Percentiles rank a stretch among this genome's conserved stretches.
These are phyloP conservation scores for Naso thynnoides DNA, from an alignment of 2,797 vertebrate genomes.

Conservation along the genomic window DNA sequence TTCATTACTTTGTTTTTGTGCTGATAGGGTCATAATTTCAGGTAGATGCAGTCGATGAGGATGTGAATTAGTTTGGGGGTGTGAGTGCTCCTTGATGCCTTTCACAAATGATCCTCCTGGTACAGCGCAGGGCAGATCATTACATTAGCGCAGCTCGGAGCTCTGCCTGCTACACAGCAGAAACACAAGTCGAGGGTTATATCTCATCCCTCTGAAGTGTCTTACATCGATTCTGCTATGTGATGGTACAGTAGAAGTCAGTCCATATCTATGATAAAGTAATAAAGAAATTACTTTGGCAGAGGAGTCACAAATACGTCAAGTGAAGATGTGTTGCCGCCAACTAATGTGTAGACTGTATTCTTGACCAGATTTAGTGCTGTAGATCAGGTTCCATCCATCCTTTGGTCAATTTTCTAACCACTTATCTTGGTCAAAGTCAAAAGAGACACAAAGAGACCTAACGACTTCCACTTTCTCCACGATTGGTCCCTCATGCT, in stretches of 20 bases:
- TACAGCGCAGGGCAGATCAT: slow-evolving; percentile 21
- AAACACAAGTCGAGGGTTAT: slow-evolving; percentile 1
- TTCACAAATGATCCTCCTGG: slow-evolving; percentile 43
- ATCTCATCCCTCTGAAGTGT: slow-evolving; percentile 26
- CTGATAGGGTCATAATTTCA: slow-evolving; percentile 61
- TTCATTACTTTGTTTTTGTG: slow-evolving; percentile 56
- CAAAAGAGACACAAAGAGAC: not conserved
- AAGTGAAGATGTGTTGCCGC: not conserved
- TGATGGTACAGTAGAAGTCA: not conserved
- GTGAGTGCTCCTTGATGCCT: slow-evolving; percentile 38
- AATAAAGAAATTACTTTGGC: not conserved
- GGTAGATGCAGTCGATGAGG: slow-evolving; percentile 47
- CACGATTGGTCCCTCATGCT: not conserved
- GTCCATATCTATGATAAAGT: not conserved
- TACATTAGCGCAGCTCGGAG: slow-evolving; percentile 6
- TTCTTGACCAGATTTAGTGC: not conserved
- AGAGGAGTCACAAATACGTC: not conserved
- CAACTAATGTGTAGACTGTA: not conserved
- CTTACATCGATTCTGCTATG: slow-evolving; percentile 18
- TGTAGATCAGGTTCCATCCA: not conserved
- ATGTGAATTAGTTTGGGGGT: slow-evolving; percentile 55
- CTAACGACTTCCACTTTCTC: not conserved
- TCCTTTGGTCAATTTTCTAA: not conserved
- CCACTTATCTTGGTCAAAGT: not conserved
- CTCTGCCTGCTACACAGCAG: not conserved